Conservation (phyloP, 1,140 invertebrate species). For the Hyles euphorbiae region DNA sequence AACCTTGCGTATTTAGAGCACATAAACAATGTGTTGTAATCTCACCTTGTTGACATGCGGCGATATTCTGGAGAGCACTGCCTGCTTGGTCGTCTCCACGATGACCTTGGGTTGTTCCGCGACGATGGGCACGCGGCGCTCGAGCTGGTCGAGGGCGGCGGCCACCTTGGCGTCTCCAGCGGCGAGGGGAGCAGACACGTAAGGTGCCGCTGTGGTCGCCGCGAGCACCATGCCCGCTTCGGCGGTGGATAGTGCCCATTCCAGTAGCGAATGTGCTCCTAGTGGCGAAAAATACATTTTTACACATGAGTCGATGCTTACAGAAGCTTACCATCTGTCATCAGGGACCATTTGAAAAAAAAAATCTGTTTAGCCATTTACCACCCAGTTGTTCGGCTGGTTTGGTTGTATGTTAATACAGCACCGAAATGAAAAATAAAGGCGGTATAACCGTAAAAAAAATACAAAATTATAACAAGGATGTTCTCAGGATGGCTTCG, state of each 20-base stretch:
- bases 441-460: too few species aligned
- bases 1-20: neutral
- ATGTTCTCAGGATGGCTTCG: too few species aligned
- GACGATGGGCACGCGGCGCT: slow-evolving; percentile 81
- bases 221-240: slow-evolving; percentile 80
- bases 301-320: too few species aligned
- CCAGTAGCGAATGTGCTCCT: slow-evolving; percentile 78
- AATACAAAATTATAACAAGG: too few species aligned
- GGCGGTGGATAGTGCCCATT: slow-evolving; percentile 81
- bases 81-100: slow-evolving; percentile 81
- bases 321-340: too few species aligned
- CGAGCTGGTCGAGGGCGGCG: slow-evolving; percentile 80
- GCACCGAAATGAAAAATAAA: too few species aligned
- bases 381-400: too few species aligned
- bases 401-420: too few species aligned
- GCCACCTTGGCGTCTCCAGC: slow-evolving; percentile 81
- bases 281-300: slow-evolving; percentile 4
- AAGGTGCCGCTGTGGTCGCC: slow-evolving; percentile 78
- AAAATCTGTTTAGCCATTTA: too few species aligned
- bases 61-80: slow-evolving; percentile 78
- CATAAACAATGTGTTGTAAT: slow-evolving; percentile 2
- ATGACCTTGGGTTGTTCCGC: slow-evolving; percentile 83
- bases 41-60: slow-evolving; percentile 78
- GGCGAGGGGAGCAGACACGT: slow-evolving; percentile 79
- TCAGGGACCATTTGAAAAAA: too few species aligned